Evolutionary conservation across 2,113 vertebrate species (phyloP).

Genomic region (Epinephelus moara): DNA sequence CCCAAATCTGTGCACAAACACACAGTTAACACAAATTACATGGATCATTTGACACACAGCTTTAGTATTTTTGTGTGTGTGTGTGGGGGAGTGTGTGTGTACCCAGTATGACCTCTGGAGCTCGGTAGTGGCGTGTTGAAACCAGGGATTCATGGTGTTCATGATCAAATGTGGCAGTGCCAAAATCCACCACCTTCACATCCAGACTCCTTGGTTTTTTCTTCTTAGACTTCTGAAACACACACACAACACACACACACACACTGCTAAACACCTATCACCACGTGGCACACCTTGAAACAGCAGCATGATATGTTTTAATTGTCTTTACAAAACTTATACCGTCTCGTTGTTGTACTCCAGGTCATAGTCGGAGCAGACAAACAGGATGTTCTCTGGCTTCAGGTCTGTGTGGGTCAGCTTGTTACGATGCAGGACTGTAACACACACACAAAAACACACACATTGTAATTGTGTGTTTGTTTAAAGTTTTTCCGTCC

Average conservation of each 20-base stretch:
- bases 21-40: background rate
- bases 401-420: slow-evolving; percentile 97
- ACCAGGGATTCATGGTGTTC: slow-evolving; percentile 93
- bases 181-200: slow-evolving; percentile 97
- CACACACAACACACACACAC: slow-evolving; percentile 28
- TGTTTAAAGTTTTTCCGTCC: background rate
- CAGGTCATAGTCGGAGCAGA: slow-evolving; percentile 90
- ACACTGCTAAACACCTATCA: background rate
- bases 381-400: slow-evolving; percentile 97
- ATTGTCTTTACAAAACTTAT: slow-evolving; percentile 45
- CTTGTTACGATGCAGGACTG: slow-evolving; percentile 95
- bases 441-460: slow-evolving; percentile 32
- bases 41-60: background rate
- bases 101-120: slow-evolving; percentile 97
- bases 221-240: slow-evolving; percentile 86
- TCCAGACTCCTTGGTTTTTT: slow-evolving; percentile 89
- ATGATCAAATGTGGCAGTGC: slow-evolving; percentile 94
- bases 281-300: background rate
- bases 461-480: fast-evolving
- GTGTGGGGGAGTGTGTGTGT: slow-evolving; percentile 39
- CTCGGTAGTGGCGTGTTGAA: slow-evolving; percentile 95
- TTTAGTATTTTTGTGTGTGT: background rate
- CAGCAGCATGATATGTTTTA: no score
- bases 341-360: slow-evolving; percentile 89
- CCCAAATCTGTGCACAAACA: slow-evolving; percentile 87